A percentile compares a stretch with the other conserved stretches of the same genome.
Conservation (phyloP, 2,797 vertebrate genomes). For the Tamandua tetradactyla region DNA sequence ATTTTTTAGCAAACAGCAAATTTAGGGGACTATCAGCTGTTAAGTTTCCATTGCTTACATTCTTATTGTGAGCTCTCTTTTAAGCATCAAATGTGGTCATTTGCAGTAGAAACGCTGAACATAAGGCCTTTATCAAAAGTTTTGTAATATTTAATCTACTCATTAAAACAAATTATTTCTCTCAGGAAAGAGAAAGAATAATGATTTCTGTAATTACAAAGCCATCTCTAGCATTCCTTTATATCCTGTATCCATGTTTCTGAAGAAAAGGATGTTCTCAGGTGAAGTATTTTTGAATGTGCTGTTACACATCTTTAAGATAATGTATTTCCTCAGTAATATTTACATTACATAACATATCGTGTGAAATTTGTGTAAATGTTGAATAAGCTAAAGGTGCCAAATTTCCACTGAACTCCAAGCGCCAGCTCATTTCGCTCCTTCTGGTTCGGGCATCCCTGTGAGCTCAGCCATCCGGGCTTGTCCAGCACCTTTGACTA, state of each 20-base stretch:
- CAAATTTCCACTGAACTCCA: slow-evolving; percentile 19
- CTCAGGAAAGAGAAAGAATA: not conserved
- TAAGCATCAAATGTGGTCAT: slow-evolving; percentile 5
- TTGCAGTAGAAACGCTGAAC: not conserved
- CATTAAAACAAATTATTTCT: slow-evolving; percentile 44
- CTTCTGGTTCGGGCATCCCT: not conserved
- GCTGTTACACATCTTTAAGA: not conserved
- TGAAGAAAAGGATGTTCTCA: slow-evolving; percentile 62
- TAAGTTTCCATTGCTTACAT: not conserved
- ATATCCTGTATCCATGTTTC: slow-evolving; percentile 42
- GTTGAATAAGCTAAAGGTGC: not conserved
- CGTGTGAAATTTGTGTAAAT: slow-evolving; percentile 27
- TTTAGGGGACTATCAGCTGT: not conserved
- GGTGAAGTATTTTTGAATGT: slow-evolving; percentile 14
- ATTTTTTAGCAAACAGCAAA: slow-evolving; percentile 37
- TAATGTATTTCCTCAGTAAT: not conserved
- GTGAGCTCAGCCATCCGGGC: no score
- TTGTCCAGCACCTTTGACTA: no score
- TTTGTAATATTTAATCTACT: slow-evolving; percentile 9
- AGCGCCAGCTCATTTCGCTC: not conserved
- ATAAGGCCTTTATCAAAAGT: slow-evolving; percentile 13
- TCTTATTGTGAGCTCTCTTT: not conserved
- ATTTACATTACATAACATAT: slow-evolving; percentile 17
- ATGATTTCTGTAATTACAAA: slow-evolving; percentile 53
- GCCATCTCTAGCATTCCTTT: slow-evolving; percentile 43